Percentiles rank a stretch among this genome's conserved stretches.
These are phyloP conservation scores for Endotricha flammealis DNA, from an alignment of 2,888 invertebrate species.

Conservation along the genomic window DNA sequence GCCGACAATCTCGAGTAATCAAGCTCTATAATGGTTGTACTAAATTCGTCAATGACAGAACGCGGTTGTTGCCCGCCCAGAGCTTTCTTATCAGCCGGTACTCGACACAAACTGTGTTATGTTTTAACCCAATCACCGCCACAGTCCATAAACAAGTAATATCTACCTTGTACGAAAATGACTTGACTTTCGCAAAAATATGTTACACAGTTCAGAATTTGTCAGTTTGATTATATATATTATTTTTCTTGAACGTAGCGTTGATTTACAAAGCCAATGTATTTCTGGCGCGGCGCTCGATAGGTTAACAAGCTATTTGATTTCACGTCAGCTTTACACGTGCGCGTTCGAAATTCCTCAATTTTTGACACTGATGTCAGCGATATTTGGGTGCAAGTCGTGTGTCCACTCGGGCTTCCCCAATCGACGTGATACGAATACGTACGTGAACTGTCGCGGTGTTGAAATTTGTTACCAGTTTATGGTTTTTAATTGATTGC, in stretches of 20 bases:
- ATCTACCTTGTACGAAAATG: too few relatives aligned
- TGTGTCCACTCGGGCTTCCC: conserved; percentile 52
- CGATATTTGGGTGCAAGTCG: conserved; percentile 50
- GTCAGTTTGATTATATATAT: too few relatives aligned
- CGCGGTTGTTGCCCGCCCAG: neutral
- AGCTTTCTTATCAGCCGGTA: conserved; percentile 10
- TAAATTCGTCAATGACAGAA: conserved; percentile 7
- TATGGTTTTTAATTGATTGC: too few relatives aligned
- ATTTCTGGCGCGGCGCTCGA: too few relatives aligned
- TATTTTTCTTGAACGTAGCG: too few relatives aligned
- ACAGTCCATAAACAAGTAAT: too few relatives aligned
- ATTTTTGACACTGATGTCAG: conserved; percentile 52
- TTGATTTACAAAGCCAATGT: conserved; percentile 1
- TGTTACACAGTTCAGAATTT: too few relatives aligned
- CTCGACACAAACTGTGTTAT: too few relatives aligned
- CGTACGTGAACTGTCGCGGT: too few relatives aligned
- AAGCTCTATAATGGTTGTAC: conserved; percentile 10
- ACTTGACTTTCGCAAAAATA: too few relatives aligned
- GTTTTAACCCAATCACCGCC: too few relatives aligned
- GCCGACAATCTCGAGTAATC: conserved; percentile 16
- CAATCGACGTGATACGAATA: conserved; percentile 53
- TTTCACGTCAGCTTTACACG: conserved; percentile 30
- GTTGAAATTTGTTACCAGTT: too few relatives aligned
- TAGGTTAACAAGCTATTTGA: conserved; percentile 27
- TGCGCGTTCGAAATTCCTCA: conserved; percentile 30